Evolutionary conservation across 2,797 vertebrate species (phyloP), one percentile per base, ranked within the genome.

Genomic region (Onychomys leucogaster): DNA sequence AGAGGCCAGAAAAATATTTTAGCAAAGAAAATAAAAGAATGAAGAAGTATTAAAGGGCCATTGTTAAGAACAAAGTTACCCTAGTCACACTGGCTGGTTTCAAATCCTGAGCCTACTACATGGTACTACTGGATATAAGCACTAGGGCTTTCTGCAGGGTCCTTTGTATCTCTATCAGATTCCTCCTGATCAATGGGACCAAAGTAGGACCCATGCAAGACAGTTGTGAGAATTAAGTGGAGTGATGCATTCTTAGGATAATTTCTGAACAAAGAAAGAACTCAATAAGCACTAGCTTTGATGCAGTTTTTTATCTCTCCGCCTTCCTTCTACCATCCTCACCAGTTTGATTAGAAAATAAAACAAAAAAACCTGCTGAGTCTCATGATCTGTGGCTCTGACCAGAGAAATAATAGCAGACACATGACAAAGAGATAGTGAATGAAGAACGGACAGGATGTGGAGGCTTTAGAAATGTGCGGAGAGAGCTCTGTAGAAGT

Each of bases 231-330:
- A n/a, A 88, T 17, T n/a, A 75, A 27, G 1, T 57, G 41, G 77
- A 37, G 2, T 32, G 7, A 61, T 90, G 37, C 0, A 34, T 9
- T 23, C 25, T 81, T 12, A 80, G 25, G 77, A 41, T 16, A 78
- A 73, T 55, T 92, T 14, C 77, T 46, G 55, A 21, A 71, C 43
- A 85, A 93, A 41, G 13, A 21, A 85, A 59, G 46, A 83, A 23
- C 6, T 37, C 78, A 37, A 14, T 10, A 55, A 80, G 61, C 10
- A 17, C 41, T 3, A 89, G 55, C 1, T 23, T 6, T 12, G 76
- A 13, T 46, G 6, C 8, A 29, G 4, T 3, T 32, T 0, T 0
- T 21, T 32, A 55, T 19, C 2, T n/a, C 0, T 46, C 13, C 5
- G 5, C 29, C 46, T 49, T 25, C 5, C 5, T 55, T 37, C 0